Evolutionary conservation across 2,888 invertebrate species (phyloP).

Genomic region (Polyommatus icarus): DNA sequence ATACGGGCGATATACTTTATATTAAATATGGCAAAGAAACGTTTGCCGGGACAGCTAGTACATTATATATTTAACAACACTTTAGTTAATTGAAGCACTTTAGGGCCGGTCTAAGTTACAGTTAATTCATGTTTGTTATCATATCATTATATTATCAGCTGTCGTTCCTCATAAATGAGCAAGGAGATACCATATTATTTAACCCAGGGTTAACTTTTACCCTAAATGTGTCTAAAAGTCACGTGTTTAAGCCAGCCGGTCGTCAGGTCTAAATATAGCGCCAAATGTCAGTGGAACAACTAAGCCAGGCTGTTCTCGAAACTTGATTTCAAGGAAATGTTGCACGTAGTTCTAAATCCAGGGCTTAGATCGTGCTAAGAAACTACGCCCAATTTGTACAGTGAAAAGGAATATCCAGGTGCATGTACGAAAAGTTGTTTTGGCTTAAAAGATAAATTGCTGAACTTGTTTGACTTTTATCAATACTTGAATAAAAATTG

Average conservation of each 20-base stretch:
- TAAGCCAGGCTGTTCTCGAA: not conserved
- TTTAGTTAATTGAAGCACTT: too few relatives aligned
- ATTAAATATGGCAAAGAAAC: too few relatives aligned
- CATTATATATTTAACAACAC: too few relatives aligned
- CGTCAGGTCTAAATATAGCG: slow-evolving; percentile 11
- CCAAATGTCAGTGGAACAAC: slow-evolving; percentile 2
- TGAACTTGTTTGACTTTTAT: not conserved
- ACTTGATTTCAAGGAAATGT: slow-evolving; percentile 12
- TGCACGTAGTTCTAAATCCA: slow-evolving; percentile 10
- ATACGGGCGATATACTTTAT: too few relatives aligned
- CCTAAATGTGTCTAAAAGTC: not conserved
- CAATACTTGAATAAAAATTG: not conserved
- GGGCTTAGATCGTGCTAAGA: slow-evolving; percentile 11
- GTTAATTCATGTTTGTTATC: too few relatives aligned
- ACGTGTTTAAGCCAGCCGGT: not conserved
- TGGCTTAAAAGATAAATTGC: not conserved
- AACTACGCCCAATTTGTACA: not conserved
- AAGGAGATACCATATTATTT: not conserved
- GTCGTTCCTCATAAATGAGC: not conserved
- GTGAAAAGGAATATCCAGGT: not conserved
- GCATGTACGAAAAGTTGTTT: not conserved
- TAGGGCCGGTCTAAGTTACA: too few relatives aligned
- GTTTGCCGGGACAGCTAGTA: too few relatives aligned
- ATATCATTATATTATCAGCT: too few relatives aligned
- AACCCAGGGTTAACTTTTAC: not conserved